Base-by-base conservation (phyloP, 2,888 invertebrate species). In the Hyalella azteca region DNA sequence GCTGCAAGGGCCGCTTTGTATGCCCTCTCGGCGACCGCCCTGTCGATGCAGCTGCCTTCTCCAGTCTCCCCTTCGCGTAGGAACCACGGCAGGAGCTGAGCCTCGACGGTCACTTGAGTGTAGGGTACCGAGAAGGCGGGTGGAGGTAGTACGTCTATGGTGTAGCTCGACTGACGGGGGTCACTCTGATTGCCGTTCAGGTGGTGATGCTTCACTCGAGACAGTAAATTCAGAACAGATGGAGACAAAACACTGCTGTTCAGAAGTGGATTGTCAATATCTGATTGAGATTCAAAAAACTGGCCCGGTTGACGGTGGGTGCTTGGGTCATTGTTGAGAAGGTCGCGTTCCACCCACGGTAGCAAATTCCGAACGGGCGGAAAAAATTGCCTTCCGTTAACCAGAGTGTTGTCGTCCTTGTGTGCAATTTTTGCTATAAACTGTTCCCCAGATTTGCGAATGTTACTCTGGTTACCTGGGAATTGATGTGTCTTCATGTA, bases 31-130 rank as follows among this genome's bases (percentile, higher is more conserved):
- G 50, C 59, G 40, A 78, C 59, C 19, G 15, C 60, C n/a, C 54
- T 13, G 40, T 78, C 60, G 2, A 78, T 2, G 36, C 78, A 78
- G 50, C 40, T 59, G 36, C 32, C 40, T 2, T 40, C 39, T n/a
- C 60, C 78, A 19, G 50, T 50, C 40, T 40, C 36, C 22, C 26
- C 41, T 13, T 78, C 50, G 11, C 36, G 15, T 29, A 59, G 40
- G 13, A 59, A 50, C 78, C 78, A 78, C 13, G 78, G 78, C 59
- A 78, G 41, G 15, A 78, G 40, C 59, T 78, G 60, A 15, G 40
- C 54, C 22, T 59, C 60, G n/a, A 78, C 59, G 7, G 78, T 78
- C 22, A 78, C 59, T 19, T 77, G 54, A 41, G 66, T 36, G 19
- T 36, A 66, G 15, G 66, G 39, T 36, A 36, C 32, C 2, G 66